phyloP scores from a whole-genome alignment of 2,797 vertebrate genomes.

The Pseudotriccus pelzelni region DNA sequence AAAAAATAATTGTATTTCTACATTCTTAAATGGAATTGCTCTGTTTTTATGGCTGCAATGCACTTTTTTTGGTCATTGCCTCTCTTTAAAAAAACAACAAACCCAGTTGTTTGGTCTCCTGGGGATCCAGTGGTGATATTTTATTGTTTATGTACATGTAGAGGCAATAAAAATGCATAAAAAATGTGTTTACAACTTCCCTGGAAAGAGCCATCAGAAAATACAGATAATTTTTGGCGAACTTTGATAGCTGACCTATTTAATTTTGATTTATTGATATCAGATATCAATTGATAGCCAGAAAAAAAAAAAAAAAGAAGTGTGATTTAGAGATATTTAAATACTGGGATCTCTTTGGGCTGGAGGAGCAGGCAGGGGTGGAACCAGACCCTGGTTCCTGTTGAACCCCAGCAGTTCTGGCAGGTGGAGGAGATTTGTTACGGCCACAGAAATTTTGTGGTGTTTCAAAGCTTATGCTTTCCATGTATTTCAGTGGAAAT shows the following conservation, averaged over 20 bases:
- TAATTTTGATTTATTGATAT: background rate
- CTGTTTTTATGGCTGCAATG: background rate
- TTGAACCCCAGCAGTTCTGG: background rate
- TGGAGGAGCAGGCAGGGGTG: background rate
- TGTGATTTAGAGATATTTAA: background rate
- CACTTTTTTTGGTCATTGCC: background rate
- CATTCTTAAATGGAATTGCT: background rate
- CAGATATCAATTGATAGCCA: too few relatives aligned
- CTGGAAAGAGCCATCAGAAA: background rate
- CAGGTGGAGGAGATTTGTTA: background rate
- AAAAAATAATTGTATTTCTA: background rate
- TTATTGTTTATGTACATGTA: background rate
- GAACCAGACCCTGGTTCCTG: background rate
- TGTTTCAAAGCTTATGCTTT: background rate
- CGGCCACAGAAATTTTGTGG: background rate
- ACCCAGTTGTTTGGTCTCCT: background rate
- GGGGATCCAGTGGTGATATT: background rate
- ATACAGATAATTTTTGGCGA: background rate
- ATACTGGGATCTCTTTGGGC: background rate
- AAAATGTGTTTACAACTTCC: background rate
- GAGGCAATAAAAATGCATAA: background rate
- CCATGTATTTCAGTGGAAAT: background rate
- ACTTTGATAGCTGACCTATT: background rate
- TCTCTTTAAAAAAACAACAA: background rate
- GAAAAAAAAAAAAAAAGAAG: fast-evolving